Conservation (phyloP, 2,797 vertebrate genomes). For the Pseudomugil tenellus region DNA sequence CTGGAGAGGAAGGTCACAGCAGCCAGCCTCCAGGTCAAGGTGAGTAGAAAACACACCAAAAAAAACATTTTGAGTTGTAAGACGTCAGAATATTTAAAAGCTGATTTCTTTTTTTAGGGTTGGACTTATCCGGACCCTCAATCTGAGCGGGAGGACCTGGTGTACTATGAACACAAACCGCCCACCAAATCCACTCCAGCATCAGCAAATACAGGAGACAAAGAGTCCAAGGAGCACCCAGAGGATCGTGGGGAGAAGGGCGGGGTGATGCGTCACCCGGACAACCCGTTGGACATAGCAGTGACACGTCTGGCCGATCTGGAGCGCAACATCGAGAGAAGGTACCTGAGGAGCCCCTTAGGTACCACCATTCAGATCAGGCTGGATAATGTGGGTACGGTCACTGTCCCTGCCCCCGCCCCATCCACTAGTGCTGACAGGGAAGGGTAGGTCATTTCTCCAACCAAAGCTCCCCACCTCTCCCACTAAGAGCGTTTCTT, state of each 20-base stretch:
- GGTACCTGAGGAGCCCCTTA: conserved; percentile 99
- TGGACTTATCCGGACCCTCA: conserved; percentile 96
- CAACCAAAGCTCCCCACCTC: conserved; percentile 76
- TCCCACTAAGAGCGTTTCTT: conserved; percentile 79
- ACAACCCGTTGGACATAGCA: conserved; percentile 99
- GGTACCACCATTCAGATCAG: conserved; percentile 99
- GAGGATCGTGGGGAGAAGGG: conserved; percentile 87
- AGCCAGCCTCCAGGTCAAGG: conserved; percentile 99
- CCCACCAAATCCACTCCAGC: conserved; percentile 79
- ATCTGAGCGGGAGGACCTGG: conserved; percentile 97
- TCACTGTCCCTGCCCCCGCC: conserved; percentile 99
- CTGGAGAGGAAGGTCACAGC: conserved; percentile 96
- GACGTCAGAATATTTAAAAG: conserved; percentile 14
- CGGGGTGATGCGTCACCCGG: conserved; percentile 91
- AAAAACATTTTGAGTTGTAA: background rate
- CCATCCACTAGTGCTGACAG: conserved; percentile 99
- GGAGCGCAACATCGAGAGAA: conserved; percentile 99
- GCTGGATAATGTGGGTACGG: conserved; percentile 99
- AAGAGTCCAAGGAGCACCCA: conserved; percentile 84
- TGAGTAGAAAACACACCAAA: conserved; percentile 64
- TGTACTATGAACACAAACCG: conserved; percentile 98
- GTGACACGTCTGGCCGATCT: conserved; percentile 98
- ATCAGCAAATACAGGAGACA: conserved; percentile 76
- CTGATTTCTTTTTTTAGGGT: conserved; percentile 81
- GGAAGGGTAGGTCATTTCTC: conserved; percentile 99